A percentile compares a stretch with the other conserved stretches of the same genome.
phyloP scores from a whole-genome alignment of 2,797 vertebrate species.

The Takifugu rubripes region DNA sequence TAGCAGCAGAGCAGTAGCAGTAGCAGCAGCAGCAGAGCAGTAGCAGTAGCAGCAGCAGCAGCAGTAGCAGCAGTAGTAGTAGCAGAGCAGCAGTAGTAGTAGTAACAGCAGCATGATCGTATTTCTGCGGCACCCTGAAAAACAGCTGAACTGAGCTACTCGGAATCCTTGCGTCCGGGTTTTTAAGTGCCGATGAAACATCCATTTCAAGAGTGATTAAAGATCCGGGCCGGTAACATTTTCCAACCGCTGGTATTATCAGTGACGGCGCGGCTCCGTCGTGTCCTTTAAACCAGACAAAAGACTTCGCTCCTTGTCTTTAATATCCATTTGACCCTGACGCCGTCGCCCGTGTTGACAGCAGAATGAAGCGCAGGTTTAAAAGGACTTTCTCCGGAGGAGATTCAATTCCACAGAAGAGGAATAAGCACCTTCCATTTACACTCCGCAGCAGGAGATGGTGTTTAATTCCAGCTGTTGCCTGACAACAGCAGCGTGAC shows the following conservation, averaged over 20 bases:
- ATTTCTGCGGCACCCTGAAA: too few relatives aligned
- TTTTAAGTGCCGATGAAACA: too few relatives aligned
- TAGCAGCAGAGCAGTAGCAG: too few relatives aligned
- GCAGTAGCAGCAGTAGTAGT: too few relatives aligned
- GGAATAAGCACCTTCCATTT: constrained; percentile 25
- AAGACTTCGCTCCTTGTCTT: neutral
- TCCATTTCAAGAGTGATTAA: too few relatives aligned
- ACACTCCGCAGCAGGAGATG: constrained; percentile 21
- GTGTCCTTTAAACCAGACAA: constrained; percentile 7
- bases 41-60: too few relatives aligned
- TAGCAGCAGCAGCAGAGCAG: too few relatives aligned
- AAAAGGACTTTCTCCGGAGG: constrained; percentile 20
- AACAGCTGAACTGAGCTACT: neutral
- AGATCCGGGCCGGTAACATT: neutral
- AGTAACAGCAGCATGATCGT: too few relatives aligned
- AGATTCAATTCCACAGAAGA: constrained; percentile 33
- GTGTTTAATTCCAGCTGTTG: constrained; percentile 41
- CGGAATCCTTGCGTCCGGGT: neutral
- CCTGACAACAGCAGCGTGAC: constrained; percentile 34
- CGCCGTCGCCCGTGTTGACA: constrained; percentile 27
- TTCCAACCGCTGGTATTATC: constrained; percentile 1
- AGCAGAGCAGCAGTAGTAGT: too few relatives aligned
- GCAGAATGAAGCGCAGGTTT: constrained; percentile 31
- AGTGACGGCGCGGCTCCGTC: constrained; percentile 18
- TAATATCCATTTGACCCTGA: constrained; percentile 20